A percentile compares a stretch with the other conserved stretches of the same genome.
Conservation (phyloP, 2,113 vertebrate genomes). For the Amphilophus citrinellus region DNA sequence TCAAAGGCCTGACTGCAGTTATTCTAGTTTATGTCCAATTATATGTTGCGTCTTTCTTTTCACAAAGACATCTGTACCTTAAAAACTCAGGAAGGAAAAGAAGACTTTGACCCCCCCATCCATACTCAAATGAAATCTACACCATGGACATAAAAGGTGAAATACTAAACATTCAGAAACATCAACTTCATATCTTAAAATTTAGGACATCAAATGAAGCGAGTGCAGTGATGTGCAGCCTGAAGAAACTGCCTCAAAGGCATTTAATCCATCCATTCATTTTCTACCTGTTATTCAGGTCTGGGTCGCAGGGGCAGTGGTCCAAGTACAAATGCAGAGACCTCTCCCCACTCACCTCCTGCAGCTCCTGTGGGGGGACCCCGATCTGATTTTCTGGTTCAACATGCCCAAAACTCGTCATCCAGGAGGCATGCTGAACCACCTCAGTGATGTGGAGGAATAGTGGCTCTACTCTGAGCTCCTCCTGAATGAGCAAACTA, state of each 20-base stretch:
- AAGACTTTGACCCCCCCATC: too few species aligned
- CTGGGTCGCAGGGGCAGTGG: not conserved
- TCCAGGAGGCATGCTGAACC: not conserved
- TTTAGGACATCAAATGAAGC: too few species aligned
- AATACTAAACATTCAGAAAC: too few species aligned
- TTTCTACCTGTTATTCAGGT: not conserved
- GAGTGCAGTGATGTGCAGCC: too few species aligned
- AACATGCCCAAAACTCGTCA: not conserved
- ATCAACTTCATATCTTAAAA: not conserved
- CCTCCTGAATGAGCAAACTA: too few species aligned
- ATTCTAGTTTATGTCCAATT: too few species aligned
- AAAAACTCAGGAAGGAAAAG: not conserved
- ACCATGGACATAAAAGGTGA: not conserved
- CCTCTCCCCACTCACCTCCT: too few species aligned
- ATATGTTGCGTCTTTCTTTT: not conserved
- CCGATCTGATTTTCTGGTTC: too few species aligned
- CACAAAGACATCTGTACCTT: not conserved
- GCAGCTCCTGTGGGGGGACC: too few species aligned
- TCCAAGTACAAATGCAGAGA: not conserved
- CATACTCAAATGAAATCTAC: not conserved
- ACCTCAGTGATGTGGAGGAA: not conserved
- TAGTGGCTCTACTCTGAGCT: not conserved
- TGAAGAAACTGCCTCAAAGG: too few species aligned
- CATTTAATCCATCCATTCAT: not conserved
- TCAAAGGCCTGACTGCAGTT: too few species aligned